Base-by-base conservation (phyloP, 30 jellyfish, hydroid and myxozoan species). In the Hydra vulgaris region DNA sequence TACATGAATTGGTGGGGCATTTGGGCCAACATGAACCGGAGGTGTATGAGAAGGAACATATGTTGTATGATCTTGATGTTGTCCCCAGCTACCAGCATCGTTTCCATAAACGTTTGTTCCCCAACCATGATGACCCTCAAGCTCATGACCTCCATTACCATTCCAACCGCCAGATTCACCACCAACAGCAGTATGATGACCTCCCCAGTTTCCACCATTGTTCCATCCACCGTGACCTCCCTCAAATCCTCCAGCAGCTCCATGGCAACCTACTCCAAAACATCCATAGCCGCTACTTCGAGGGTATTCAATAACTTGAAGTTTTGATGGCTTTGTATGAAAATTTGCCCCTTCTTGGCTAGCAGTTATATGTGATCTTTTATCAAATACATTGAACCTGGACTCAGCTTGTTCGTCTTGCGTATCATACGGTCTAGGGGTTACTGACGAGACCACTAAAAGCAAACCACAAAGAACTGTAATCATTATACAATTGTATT, bases 11-110 rank as follows among this genome's bases (percentile, higher is more conserved):
- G 96, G 96, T 21, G 96, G 96, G 25, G 96, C 96, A 81, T 89
- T 89, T 80, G 96, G 96, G 23, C 96, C 96, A 80, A 89, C 96
- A 73, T 89, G 96, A 53, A 89, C 94, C n/a, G 96, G 96, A 15
- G 96, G 95, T 25, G 96, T 77, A 68, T 89, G 96, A 23, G 96
- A 89, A 69, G 96, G 96, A 22, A 89, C 96, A 74, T 89, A 89
- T n/a, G 96, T 89, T 52, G 96, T 89, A 68, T 89, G 96, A 27
- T 89, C 96, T n/a, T 88, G 95, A 21, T 82, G 87, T 40, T 5
- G 12, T 40, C 61, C 61, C 61, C 61, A 40, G 61, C 61, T 3
- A 7, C 89, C 84, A 15, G 73, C 76, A 1, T 77, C 86, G 27
- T 79, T 78, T 21, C 70, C 77, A 8, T 80, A 83, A 21, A 24